A percentile compares a stretch with the other conserved stretches of the same genome.
phyloP scores from a whole-genome alignment of 2,888 invertebrate genomes.

The Rhorus exstirpatorius region DNA sequence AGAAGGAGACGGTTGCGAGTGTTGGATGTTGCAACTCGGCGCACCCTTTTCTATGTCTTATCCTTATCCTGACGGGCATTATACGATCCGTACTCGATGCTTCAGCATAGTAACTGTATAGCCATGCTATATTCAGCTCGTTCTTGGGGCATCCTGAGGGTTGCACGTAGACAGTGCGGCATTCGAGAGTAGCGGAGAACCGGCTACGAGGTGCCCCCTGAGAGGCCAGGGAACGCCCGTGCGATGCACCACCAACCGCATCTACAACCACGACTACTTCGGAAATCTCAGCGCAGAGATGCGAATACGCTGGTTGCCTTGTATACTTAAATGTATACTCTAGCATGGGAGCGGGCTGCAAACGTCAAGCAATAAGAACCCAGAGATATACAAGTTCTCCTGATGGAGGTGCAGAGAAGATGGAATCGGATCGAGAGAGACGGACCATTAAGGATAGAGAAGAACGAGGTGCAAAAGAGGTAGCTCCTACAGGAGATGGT shows the following conservation, averaged over 20 bases:
- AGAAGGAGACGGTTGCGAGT: slow-evolving; percentile 42
- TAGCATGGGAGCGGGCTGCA: slow-evolving; percentile 62
- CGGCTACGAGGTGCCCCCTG: slow-evolving; percentile 76
- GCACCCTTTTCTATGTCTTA: slow-evolving; percentile 49
- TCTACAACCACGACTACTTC: slow-evolving; percentile 74
- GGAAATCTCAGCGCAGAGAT: slow-evolving; percentile 82
- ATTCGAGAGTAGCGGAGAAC: slow-evolving; percentile 76
- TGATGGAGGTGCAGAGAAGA: slow-evolving; percentile 60
- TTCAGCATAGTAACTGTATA: slow-evolving; percentile 31
- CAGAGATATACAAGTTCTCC: slow-evolving; percentile 23
- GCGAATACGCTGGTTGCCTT: slow-evolving; percentile 74
- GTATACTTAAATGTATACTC: slow-evolving; percentile 15
- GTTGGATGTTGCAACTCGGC: slow-evolving; percentile 62
- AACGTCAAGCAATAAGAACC: slow-evolving; percentile 47
- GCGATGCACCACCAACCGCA: slow-evolving; percentile 77
- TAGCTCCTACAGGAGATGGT: slow-evolving; percentile 31
- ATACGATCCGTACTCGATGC: slow-evolving; percentile 57
- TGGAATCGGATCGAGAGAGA: slow-evolving; percentile 32
- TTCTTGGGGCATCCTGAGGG: slow-evolving; percentile 57
- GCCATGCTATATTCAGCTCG: slow-evolving; percentile 16
- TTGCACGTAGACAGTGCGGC: slow-evolving; percentile 74
- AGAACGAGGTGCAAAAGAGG: slow-evolving; percentile 38
- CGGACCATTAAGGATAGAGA: slow-evolving; percentile 59
- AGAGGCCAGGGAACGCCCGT: slow-evolving; percentile 64
- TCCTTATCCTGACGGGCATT: slow-evolving; percentile 62